phyloP scores from a whole-genome alignment of 2,888 invertebrate genomes.

The Caradrina kadenii region DNA sequence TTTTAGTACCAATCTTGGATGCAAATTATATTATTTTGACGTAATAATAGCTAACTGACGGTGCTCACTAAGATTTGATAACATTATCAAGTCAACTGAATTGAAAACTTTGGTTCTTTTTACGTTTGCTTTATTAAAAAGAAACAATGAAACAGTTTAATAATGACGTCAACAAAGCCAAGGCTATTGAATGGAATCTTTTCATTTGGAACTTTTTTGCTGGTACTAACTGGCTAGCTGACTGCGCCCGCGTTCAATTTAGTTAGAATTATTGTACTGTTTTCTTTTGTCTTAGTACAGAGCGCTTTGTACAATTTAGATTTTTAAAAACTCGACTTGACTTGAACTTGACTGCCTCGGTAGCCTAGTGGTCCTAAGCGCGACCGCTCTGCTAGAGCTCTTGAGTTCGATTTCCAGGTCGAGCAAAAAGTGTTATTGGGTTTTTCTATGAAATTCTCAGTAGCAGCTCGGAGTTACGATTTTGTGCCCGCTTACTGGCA shows the following conservation, averaged over 20 bases:
- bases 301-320: background rate
- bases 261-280: constrained; percentile 22
- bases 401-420: no score
- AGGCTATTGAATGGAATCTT: constrained; percentile 44
- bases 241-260: constrained; percentile 38
- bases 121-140: constrained; percentile 50
- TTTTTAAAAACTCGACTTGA: no score
- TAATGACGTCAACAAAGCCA: constrained; percentile 49
- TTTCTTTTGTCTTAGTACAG: constrained; percentile 2
- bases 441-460: no score
- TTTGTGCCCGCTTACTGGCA: no score
- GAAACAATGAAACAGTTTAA: constrained; percentile 53
- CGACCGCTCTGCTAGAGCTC: no score
- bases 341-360: no score
- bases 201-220: constrained; percentile 45
- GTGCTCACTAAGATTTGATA: background rate
- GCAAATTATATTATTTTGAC: constrained; percentile 2
- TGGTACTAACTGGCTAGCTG: constrained; percentile 15
- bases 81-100: constrained; percentile 24
- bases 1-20: background rate
- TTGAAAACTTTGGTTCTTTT: constrained; percentile 35
- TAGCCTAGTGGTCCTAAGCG: no score
- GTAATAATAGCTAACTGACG: background rate
- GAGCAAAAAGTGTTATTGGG: no score
- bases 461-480: no score